Evolutionary conservation across 2,888 invertebrate genomes (phyloP).

Genomic region (Folsomia manolachei): DNA sequence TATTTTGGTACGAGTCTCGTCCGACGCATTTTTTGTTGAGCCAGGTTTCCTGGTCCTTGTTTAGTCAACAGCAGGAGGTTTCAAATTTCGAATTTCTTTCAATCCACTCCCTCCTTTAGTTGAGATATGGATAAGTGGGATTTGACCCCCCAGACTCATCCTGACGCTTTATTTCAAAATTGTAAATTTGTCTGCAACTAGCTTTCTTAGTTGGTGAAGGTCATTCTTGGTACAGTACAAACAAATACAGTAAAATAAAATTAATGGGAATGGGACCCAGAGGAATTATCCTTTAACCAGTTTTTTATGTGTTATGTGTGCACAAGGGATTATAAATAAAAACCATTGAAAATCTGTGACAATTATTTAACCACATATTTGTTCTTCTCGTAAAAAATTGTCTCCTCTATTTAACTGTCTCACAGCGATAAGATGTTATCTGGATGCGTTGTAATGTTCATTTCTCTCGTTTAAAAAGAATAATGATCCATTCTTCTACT

Average conservation of each 20-base stretch:
- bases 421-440: neutral
- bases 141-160: constrained; percentile 16
- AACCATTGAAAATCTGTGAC: no score
- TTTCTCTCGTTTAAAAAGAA: neutral
- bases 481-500: neutral
- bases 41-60: neutral
- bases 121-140: constrained; percentile 3
- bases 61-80: constrained; percentile 16
- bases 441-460: neutral
- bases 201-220: neutral
- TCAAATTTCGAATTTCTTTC: constrained; percentile 14
- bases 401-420: neutral
- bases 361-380: no score
- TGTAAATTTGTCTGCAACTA: neutral
- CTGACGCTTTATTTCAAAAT: constrained; percentile 13
- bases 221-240: neutral
- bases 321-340: no score
- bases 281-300: no score
- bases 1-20: neutral
- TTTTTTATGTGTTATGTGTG: no score
- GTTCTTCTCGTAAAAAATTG: neutral
- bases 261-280: no score
- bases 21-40: neutral
- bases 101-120: neutral
- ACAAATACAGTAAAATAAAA: no score